Conservation (phyloP, 2,113 vertebrate genomes). For the Artemisiospiza belli region DNA sequence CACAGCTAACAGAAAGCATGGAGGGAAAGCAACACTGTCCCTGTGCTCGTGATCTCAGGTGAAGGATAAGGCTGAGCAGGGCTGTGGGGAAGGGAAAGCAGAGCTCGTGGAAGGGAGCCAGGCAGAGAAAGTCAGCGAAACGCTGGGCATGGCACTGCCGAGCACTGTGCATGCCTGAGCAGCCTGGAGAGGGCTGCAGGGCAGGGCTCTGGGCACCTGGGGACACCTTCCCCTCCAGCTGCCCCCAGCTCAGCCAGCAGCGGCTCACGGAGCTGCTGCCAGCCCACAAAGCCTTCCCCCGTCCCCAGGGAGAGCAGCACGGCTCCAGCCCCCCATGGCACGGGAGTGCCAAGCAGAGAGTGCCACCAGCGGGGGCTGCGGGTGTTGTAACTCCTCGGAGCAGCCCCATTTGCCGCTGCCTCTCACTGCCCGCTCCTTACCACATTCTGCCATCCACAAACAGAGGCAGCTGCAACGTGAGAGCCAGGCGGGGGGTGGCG, state of each 20-base stretch:
- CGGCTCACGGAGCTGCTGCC: not conserved
- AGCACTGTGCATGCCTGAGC: not conserved
- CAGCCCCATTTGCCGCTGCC: conserved; percentile 23
- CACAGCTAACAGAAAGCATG: fast-evolving
- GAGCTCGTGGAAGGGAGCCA: not conserved
- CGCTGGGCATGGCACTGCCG: not conserved
- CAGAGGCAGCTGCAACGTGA: conserved; percentile 61
- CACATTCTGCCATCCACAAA: conserved; percentile 26
- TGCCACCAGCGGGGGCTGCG: not conserved
- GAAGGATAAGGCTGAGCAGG: not conserved
- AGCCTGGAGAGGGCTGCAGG: not conserved
- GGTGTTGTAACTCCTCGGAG: not conserved
- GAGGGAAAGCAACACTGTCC: not conserved
- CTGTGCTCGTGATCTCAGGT: not conserved
- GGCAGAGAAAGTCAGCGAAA: not conserved
- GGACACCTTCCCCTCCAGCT: not conserved
- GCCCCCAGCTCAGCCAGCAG: not conserved
- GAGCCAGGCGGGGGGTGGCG: conserved; percentile 17
- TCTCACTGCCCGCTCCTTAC: conserved; percentile 30
- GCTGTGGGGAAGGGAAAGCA: not conserved
- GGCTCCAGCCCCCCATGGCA: not conserved
- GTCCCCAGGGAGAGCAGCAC: fast-evolving
- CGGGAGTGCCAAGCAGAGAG: not conserved
- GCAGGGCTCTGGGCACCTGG: not conserved
- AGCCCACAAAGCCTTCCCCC: too few species aligned